Evolutionary conservation across 2,888 invertebrate species (phyloP).

Genomic region (Ochropleura plecta): DNA sequence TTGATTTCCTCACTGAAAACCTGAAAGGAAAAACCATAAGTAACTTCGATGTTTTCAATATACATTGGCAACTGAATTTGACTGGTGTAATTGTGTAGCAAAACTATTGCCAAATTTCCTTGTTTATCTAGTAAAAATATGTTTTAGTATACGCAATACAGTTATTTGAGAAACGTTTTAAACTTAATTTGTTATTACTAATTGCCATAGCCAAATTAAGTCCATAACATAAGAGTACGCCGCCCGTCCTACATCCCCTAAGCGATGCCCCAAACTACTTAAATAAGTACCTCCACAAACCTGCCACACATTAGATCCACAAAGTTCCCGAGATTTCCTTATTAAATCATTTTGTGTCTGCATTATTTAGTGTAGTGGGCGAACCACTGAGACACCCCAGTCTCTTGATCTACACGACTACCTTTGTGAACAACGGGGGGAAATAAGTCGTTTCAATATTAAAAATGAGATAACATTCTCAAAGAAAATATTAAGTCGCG

Average conservation of each 20-base stretch:
- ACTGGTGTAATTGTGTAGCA: conserved; percentile 14
- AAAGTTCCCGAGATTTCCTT: conserved; percentile 61
- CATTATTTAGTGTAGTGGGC: conserved; percentile 64
- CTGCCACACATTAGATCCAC: conserved; percentile 52
- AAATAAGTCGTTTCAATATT: conserved; percentile 87
- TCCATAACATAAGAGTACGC: conserved; percentile 12
- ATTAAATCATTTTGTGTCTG: conserved; percentile 65
- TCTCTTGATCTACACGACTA: conserved; percentile 80
- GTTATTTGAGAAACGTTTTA: not conserved
- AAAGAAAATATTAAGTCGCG: conserved; percentile 89
- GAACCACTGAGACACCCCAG: conserved; percentile 67
- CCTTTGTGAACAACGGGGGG: conserved; percentile 84
- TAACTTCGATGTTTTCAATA: conserved; percentile 59
- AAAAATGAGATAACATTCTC: conserved; percentile 89
- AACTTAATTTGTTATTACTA: conserved; percentile 1
- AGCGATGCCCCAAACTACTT: conserved; percentile 46
- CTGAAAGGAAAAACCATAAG: conserved; percentile 75
- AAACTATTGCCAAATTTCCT: not conserved
- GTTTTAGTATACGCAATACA: not conserved
- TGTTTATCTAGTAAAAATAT: not conserved
- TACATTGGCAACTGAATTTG: conserved; percentile 33
- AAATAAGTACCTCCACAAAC: conserved; percentile 40
- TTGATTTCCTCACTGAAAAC: conserved; percentile 88
- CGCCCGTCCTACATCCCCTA: conserved; percentile 27
- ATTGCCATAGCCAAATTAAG: not conserved